Base-by-base conservation (phyloP, 2,888 invertebrate genomes). In the Alviniconcha strummeri region DNA sequence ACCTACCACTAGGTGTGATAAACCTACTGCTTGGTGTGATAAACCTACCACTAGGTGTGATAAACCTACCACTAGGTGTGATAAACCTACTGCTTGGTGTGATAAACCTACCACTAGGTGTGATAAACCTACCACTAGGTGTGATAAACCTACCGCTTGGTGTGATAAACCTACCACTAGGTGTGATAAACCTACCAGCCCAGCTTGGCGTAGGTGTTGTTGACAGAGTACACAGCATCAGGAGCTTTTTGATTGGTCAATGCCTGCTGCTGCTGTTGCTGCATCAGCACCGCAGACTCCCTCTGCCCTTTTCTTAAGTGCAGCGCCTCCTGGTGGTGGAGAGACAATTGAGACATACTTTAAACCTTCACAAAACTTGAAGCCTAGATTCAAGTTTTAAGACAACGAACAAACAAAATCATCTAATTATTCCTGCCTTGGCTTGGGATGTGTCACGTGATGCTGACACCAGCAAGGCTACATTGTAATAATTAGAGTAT, bases 161-260 rank as follows among this genome's bases (percentile, higher is more conserved):
- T 88, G 85, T 90, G 36, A 36, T 36, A 36, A 36, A 84, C 88
- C 81, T 84, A 91, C 91, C 88, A 36, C 36, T 36, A 36, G 36
- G 36, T 36, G 36, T 36, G 36, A 36, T 36, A 36, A 36, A 84
- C 88, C 81, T 84, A 91, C 91, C 88, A 89, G 75, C 91, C 91
- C 52, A 90, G 86, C 85, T 87, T 89, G 15, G 90, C 88, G 85
- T 90, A 90, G 6, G 87, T 84, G 80, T 87, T 88, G 75, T 82
- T 86, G 11, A 88, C 87, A 78, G 85, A 88, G 17, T 88, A 85
- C 19, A 87, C 78, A 56, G 84, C 85, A 56, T 87, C 85, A 71
- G 88, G 89, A 8, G 52, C 54, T 60, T 83, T 83, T 11, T 80
- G 71, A 17, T 19, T 80, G 60, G 74, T 74, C 75, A 79, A 36